A percentile compares a stretch with the other conserved stretches of the same genome.
phyloP scores from a whole-genome alignment of 2,113 vertebrate genomes.

The Paraplagusia blochii region DNA sequence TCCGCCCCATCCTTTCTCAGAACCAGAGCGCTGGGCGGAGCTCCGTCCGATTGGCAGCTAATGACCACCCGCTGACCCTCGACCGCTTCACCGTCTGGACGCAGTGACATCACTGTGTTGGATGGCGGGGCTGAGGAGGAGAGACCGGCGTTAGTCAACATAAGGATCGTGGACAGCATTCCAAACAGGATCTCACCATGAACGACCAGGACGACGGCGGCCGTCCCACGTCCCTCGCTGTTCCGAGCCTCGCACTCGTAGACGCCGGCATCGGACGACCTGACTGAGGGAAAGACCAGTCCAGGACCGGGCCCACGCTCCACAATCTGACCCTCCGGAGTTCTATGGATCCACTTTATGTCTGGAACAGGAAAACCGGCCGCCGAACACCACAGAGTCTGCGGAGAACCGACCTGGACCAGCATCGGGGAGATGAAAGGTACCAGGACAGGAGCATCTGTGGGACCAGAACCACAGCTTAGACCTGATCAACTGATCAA shows the following conservation, averaged over 20 bases:
- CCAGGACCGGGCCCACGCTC: not conserved
- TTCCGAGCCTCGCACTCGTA: conserved; percentile 64
- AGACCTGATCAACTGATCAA: not conserved
- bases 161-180: too few species aligned
- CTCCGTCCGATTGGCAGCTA: conserved; percentile 47
- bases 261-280: conserved; percentile 28
- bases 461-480: not conserved
- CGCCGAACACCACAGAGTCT: conserved; percentile 49
- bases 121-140: conserved; percentile 62
- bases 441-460: conserved; percentile 59
- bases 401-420: conserved; percentile 21
- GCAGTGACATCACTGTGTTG: conserved; percentile 62
- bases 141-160: not conserved
- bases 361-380: conserved; percentile 54
- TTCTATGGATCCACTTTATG: conserved; percentile 52
- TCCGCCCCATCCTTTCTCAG: conserved; percentile 60
- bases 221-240: conserved; percentile 35
- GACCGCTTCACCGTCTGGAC: conserved; percentile 56
- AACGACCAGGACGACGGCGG: conserved; percentile 25
- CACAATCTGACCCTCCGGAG: not conserved
- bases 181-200: conserved; percentile 65
- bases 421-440: not conserved
- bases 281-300: conserved; percentile 15
- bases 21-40: conserved; percentile 56
- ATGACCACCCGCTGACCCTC: conserved; percentile 61